Percentiles rank a stretch among this genome's conserved stretches.
Evolutionary conservation across 92 coral and sea anemone species (phyloP).

Genomic region (Umimayanthus kanabou): DNA sequence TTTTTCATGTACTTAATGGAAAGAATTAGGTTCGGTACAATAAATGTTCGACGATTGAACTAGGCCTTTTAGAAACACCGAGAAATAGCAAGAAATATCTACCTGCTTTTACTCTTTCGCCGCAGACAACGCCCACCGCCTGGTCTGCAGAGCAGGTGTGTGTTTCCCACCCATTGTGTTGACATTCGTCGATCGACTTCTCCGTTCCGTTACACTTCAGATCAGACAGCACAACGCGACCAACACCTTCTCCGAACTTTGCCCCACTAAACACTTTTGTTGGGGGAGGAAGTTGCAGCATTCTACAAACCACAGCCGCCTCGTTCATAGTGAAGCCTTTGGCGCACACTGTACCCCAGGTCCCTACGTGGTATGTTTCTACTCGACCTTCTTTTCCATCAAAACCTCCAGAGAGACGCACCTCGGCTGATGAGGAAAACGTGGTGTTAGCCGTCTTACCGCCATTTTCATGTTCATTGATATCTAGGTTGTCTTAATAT

Average conservation of each 20-base stretch:
- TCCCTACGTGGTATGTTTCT: not conserved
- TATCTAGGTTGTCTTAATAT: no score
- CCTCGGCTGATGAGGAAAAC: not conserved
- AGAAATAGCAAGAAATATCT: no score
- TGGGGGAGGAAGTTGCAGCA: not conserved
- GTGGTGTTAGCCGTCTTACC: no score
- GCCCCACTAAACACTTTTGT: not conserved
- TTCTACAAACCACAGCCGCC: not conserved
- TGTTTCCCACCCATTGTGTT: not conserved
- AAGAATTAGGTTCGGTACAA: no score
- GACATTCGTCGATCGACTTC: not conserved
- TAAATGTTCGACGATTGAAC: no score
- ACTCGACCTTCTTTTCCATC: not conserved
- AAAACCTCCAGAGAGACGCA: not conserved
- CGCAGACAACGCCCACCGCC: not conserved
- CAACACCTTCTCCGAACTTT: not conserved
- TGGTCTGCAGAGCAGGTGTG: not conserved
- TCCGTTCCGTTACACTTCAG: not conserved
- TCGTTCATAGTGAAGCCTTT: not conserved
- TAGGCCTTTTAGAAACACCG: no score
- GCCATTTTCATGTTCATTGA: no score
- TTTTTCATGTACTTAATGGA: no score
- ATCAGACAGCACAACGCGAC: not conserved
- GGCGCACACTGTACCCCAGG: not conserved
- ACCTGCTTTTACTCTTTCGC: not conserved